A percentile compares a stretch with the other conserved stretches of the same genome.
These are phyloP conservation scores for Zosterops borbonicus DNA, from an alignment of 2,113 vertebrate species.

Conservation along the genomic window DNA sequence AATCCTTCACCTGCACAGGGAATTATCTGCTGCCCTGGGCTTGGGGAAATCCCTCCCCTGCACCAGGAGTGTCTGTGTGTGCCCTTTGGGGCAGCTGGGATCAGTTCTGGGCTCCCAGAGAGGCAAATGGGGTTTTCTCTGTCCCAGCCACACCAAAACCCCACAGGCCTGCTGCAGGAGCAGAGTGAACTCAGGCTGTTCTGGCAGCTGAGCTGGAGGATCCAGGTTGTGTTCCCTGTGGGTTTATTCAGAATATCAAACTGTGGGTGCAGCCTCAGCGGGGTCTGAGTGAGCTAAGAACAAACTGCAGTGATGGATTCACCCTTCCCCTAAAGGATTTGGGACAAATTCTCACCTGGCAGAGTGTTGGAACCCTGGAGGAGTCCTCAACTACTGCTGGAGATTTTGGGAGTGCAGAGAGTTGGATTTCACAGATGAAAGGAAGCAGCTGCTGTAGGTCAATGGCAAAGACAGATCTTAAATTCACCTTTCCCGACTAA, in stretches of 20 bases:
- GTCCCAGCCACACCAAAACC: background rate
- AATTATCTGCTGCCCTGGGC: no score
- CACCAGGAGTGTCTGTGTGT: background rate
- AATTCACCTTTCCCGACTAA: background rate
- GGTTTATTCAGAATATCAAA: background rate
- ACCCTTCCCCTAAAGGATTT: background rate
- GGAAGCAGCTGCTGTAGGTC: background rate
- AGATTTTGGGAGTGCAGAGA: background rate
- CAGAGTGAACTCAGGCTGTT: accelerated
- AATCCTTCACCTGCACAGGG: no score
- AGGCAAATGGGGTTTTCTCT: background rate
- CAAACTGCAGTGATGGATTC: background rate
- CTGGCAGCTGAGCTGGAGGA: accelerated
- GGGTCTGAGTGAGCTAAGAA: background rate
- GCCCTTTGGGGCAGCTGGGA: background rate
- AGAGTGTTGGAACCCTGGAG: background rate
- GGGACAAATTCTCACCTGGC: background rate
- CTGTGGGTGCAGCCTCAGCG: background rate
- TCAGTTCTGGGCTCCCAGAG: accelerated
- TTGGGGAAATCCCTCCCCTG: background rate
- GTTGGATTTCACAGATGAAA: background rate
- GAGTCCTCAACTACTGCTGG: background rate
- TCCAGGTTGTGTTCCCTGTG: accelerated
- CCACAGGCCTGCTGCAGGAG: background rate
- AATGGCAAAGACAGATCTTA: background rate